phyloP scores from a whole-genome alignment of 2,888 invertebrate genomes.

The Dolichomitus sp. region DNA sequence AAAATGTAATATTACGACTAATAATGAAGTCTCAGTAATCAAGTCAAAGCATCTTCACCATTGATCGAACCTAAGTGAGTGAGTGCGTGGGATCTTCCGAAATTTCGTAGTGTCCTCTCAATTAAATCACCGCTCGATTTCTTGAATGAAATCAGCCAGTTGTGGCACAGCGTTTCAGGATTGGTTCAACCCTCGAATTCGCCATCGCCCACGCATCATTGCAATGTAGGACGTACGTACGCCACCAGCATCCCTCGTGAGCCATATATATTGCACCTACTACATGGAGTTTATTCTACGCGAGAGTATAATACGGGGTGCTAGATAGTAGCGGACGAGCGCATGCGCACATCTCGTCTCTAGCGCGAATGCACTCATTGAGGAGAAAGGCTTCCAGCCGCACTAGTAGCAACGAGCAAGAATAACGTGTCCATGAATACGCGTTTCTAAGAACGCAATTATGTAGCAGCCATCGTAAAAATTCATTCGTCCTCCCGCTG shows the following conservation, averaged over 20 bases:
- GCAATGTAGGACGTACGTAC: not conserved
- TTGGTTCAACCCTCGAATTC: conserved; percentile 27
- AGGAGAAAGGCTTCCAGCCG: conserved; percentile 54
- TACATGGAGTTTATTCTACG: conserved; percentile 44
- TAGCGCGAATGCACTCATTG: conserved; percentile 55
- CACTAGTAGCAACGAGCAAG: conserved; percentile 41
- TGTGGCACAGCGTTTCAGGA: not conserved
- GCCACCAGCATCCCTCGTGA: conserved; percentile 4
- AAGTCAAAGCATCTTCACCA: not conserved
- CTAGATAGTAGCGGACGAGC: conserved; percentile 12
- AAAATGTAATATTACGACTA: no score
- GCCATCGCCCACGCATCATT: conserved; percentile 37
- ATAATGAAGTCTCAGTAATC: no score
- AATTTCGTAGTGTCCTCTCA: not conserved
- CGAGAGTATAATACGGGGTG: conserved; percentile 11
- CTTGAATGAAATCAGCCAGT: conserved; percentile 1
- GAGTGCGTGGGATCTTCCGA: not conserved
- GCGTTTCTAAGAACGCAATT: conserved; percentile 48
- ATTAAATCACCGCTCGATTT: not conserved
- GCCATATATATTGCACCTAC: conserved; percentile 8
- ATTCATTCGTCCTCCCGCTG: not conserved
- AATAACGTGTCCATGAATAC: conserved; percentile 11
- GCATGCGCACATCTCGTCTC: not conserved
- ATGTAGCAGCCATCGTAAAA: conserved; percentile 21
- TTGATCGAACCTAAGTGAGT: not conserved